These are phyloP conservation scores for Coelinius sp. DNA, from an alignment of 2,888 invertebrate genomes.

Conservation along the genomic window DNA sequence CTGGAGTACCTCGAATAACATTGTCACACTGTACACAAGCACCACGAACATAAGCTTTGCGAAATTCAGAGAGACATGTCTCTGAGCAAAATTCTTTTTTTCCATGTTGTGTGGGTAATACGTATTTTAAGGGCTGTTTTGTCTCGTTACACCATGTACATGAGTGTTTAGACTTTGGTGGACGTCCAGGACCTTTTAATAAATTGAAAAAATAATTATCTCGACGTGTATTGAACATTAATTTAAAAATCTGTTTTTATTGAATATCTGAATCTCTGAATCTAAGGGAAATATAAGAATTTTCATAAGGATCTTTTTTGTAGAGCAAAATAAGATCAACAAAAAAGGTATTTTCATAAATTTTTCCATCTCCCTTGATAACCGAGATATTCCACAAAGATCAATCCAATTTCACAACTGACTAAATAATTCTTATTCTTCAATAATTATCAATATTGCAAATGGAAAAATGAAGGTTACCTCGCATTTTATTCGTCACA, in stretches of 20 bases:
- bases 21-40: slow-evolving; percentile 91
- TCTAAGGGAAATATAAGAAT: too few relatives aligned
- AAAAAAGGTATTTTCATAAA: too few relatives aligned
- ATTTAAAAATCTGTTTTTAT: too few relatives aligned
- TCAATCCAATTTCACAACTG: too few relatives aligned
- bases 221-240: too few relatives aligned
- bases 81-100: slow-evolving; percentile 95
- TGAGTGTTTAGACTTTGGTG: slow-evolving; percentile 80
- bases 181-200: slow-evolving; percentile 79
- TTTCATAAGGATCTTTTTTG: too few relatives aligned
- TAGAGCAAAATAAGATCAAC: too few relatives aligned
- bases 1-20: slow-evolving; percentile 85
- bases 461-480: slow-evolving; percentile 44
- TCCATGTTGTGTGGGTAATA: slow-evolving; percentile 88
- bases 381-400: too few relatives aligned
- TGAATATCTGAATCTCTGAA: too few relatives aligned
- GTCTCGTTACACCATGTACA: slow-evolving; percentile 92
- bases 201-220: slow-evolving; percentile 3
- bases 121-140: slow-evolving; percentile 87
- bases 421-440: too few relatives aligned
- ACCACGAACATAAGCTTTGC: slow-evolving; percentile 90
- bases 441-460: not conserved
- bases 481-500: slow-evolving; percentile 60
- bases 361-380: too few relatives aligned
- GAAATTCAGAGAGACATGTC: slow-evolving; percentile 88